Base-by-base conservation (phyloP, 2,113 vertebrate species). In the Microtus oregoni region DNA sequence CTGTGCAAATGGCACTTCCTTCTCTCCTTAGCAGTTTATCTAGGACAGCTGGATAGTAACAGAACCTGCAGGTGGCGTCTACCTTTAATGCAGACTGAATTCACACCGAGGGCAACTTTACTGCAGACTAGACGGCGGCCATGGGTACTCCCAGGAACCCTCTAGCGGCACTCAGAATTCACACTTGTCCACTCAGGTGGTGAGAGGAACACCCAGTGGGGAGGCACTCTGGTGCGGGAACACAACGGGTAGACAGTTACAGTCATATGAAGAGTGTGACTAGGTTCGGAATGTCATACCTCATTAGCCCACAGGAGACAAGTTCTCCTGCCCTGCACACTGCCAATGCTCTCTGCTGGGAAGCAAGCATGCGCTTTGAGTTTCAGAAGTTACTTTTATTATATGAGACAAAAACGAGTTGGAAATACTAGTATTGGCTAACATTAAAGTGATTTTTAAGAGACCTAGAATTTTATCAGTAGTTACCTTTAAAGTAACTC, bases 121-220 rank as follows among this genome's bases (percentile, higher is more conserved):
- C 55, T 55, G 79, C 32, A 78, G 52, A 67, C 35, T 7, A 24
- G 13, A 30, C 0, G 38, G 50, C 20, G 20, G 28, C 72, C 47
- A 0, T 0, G 17, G 38, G 15, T 10, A 14, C 35, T 7, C 24
- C 61, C 9, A 8, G 67, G 55, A 7, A 20, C 67, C 17, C 1
- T 1, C 22, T 3, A 55, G 14, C 70, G 44, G n/a, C 47, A 68
- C 41, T 22, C 32, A 8, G 35, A 58, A 58, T 3, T 22, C 89
- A 82, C 30, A 82, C 22, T 41, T n/a, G 30, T 30, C 73, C 73
- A 55, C 3, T 47, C 1, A 58, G 35, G 2, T n/a, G 19, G 90
- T n/a, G 14, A 72, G 35, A 83, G 72, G 47, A 20, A 41, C 44
- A 4, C 38, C n/a, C 38, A 26, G 41, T 38, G 32, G 41, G 12